Percentiles rank a stretch among this genome's conserved stretches.
These are phyloP conservation scores for Linnaemya vulpina DNA, from an alignment of 2,888 invertebrate species.

Conservation along the genomic window DNA sequence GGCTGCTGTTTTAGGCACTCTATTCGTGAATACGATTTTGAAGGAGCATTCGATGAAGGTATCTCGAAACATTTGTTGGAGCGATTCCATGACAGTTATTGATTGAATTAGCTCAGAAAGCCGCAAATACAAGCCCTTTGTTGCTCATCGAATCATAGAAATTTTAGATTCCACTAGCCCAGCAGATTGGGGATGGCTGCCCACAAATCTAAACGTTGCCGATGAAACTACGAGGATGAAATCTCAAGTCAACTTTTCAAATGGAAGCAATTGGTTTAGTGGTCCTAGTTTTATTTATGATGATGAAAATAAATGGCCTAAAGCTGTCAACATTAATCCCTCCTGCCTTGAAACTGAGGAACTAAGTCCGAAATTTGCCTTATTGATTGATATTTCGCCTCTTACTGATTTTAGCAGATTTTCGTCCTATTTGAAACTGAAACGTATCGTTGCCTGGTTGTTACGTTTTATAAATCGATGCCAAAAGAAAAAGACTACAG, in stretches of 20 bases:
- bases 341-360: background rate
- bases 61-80: conserved; percentile 37
- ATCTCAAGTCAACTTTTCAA: background rate
- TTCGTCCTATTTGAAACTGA: conserved; percentile 24
- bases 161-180: conserved; percentile 64
- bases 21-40: background rate
- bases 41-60: conserved; percentile 34
- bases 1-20: conserved; percentile 22
- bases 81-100: conserved; percentile 50
- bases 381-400: background rate
- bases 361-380: background rate
- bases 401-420: background rate
- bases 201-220: no score
- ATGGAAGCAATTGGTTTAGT: background rate
- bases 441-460: no score
- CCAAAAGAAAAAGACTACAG: no score
- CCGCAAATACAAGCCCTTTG: conserved; percentile 52
- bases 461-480: no score
- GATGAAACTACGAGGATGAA: no score
- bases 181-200: conserved; percentile 2
- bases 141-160: conserved; percentile 67
- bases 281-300: background rate
- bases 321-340: background rate
- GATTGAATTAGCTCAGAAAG: conserved; percentile 49
- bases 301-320: background rate